These are phyloP conservation scores for Varecia variegata DNA, from an alignment of 2,797 vertebrate genomes.

Conservation along the genomic window DNA sequence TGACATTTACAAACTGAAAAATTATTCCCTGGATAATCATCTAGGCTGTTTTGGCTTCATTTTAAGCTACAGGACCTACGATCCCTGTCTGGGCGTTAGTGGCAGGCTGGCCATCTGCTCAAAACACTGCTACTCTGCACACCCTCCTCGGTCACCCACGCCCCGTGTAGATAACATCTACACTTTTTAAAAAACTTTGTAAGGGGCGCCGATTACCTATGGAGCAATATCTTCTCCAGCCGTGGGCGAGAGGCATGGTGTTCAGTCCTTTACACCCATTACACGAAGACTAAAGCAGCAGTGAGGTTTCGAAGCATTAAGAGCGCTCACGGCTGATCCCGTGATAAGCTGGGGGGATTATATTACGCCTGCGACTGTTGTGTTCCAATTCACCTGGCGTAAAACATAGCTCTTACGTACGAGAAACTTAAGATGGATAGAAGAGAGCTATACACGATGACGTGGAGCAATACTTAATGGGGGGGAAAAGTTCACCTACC, in stretches of 20 bases:
- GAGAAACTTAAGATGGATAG: neutral
- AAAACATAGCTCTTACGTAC: neutral
- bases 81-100: neutral
- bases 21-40: neutral
- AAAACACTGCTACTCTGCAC: neutral
- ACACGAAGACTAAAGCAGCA: slow-evolving; percentile 53
- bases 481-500: neutral
- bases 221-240: slow-evolving; percentile 77
- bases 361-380: slow-evolving; percentile 68
- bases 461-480: neutral
- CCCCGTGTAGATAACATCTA: neutral
- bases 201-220: slow-evolving; percentile 77
- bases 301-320: slow-evolving; percentile 74
- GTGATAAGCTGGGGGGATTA: slow-evolving; percentile 80
- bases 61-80: neutral
- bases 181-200: neutral
- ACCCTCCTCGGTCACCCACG: neutral
- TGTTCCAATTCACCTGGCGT: neutral
- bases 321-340: slow-evolving; percentile 77
- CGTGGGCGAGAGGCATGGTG: slow-evolving; percentile 27
- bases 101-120: slow-evolving; percentile 40
- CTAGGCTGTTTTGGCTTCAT: neutral
- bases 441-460: accelerated
- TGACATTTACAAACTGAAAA: slow-evolving; percentile 30
- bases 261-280: neutral